Evolutionary conservation across 2,888 invertebrate species (phyloP), one percentile per base, ranked within the genome.

Genomic region (Eristalis arbustorum): DNA sequence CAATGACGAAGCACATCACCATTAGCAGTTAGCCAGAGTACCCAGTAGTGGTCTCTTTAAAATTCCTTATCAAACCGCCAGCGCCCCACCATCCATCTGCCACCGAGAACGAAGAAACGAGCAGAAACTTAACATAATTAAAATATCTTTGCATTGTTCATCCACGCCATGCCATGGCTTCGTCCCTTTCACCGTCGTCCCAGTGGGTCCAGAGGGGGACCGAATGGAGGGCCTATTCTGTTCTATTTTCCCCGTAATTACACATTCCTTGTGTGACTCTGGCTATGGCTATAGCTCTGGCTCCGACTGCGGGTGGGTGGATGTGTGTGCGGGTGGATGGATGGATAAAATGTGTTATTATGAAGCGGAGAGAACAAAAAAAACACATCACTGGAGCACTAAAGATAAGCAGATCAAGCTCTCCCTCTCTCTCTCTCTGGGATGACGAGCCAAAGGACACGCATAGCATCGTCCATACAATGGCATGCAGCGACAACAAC

Each of bases 221-320:
- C 0, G 37, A 37, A 37, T 37, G 10, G 74, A 71, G 40, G 66
- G 71, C 62, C 62, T 71, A 77, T 75, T 87, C 72, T 87, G 83
- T 83, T 83, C 87, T 72, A 87, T 87, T 87, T 87, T 87, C 87
- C 64, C 75, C 87, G 79, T 87, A 87, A 87, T 87, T 87, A 87
- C 87, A 87, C 83, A 87, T 87, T 83, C 87, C 83, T 83, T 87
- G 83, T 87, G 83, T 87, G 74, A 1, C 31, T 31, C 31, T 61
- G 3, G 25, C 25, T 25, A 1, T 25, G 25, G 25, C 31, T 31
- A 8, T 61, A 25, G 25, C 25, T 25, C 25, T 25, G 25, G 25
- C n/a, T n/a, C n/a, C n/a, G 75, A 63, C 49, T 79, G 78, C 1
- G 42, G 5, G 40, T 11, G n/a, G n/a, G n/a, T 4, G 42, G n/a